A percentile compares a stretch with the other conserved stretches of the same genome.
phyloP scores from a whole-genome alignment of 2,797 vertebrate species.

The Eidolon dupreanum region DNA sequence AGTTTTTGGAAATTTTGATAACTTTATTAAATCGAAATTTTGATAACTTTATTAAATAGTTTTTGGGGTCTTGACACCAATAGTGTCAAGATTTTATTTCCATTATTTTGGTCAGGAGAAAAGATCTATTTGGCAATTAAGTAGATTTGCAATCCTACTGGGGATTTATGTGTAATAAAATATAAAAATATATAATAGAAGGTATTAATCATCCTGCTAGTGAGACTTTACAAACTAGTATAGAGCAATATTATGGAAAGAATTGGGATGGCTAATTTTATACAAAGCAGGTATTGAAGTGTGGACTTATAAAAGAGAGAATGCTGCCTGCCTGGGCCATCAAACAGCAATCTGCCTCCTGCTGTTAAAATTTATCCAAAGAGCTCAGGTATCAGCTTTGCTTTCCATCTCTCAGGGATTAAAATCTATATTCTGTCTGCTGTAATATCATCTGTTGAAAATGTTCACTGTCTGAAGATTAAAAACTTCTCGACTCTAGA shows the following conservation, averaged over 20 bases:
- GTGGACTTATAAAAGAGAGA: not conserved
- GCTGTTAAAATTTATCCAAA: constrained; percentile 44
- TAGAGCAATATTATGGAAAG: not conserved
- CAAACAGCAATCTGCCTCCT: not conserved
- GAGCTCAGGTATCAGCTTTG: not conserved
- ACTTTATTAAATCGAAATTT: not conserved
- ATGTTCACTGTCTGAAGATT: constrained; percentile 23
- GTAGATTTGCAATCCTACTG: not conserved
- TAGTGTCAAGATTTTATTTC: not conserved
- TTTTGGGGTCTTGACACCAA: not conserved
- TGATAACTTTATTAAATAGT: not conserved
- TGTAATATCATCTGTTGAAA: constrained; percentile 56
- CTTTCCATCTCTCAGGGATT: not conserved
- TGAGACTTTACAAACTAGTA: not conserved
- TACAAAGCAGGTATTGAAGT: not conserved
- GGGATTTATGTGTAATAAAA: not conserved
- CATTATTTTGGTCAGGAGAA: not conserved
- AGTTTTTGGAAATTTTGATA: not conserved
- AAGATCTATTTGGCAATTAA: not conserved
- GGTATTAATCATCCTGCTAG: not conserved
- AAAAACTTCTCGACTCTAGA: not conserved
- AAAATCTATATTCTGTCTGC: constrained; percentile 50
- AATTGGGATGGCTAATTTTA: not conserved
- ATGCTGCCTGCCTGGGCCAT: not conserved
- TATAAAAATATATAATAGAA: not conserved